Percentiles rank a stretch among this genome's conserved stretches.
phyloP scores from a whole-genome alignment of 37 sponge, comb jelly and placozoan genomes.

The Cladorhizidae sp. region DNA sequence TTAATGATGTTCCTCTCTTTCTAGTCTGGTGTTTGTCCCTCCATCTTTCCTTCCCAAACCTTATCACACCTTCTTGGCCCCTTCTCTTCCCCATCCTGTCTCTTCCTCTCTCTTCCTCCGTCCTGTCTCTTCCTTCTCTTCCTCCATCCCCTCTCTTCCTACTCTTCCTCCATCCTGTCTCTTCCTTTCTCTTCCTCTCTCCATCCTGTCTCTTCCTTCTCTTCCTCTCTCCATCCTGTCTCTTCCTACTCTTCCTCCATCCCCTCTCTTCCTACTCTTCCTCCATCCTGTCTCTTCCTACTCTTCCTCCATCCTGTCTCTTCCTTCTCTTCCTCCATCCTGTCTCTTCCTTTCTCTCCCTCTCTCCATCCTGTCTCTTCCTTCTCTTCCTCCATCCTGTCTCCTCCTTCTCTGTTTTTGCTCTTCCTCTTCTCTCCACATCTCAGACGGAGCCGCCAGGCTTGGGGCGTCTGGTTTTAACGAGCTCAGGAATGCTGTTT shows the following conservation, averaged over 20 bases:
- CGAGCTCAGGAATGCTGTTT: slow-evolving; percentile 91
- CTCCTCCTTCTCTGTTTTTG: neutral
- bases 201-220: neutral
- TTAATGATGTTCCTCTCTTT: too few relatives aligned
- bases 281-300: neutral
- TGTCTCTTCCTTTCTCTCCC: neutral
- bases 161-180: neutral
- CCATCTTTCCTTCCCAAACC: neutral
- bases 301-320: neutral
- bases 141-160: neutral
- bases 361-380: neutral
- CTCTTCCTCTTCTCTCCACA: neutral
- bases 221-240: neutral
- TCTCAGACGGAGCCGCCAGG: slow-evolving; percentile 79
- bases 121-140: neutral
- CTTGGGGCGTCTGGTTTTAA: slow-evolving; percentile 78
- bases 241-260: neutral
- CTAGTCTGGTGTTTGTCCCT: too few relatives aligned
- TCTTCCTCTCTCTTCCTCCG: neutral
- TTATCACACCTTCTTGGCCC: neutral
- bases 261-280: neutral
- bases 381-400: neutral
- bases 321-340: neutral
- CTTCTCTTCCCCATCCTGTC: neutral
- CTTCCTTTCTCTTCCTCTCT: neutral